Percentiles rank a stretch among this genome's conserved stretches.
Conservation (phyloP, 35 echinoderm and acorn worm species). For the Apostichopus parvimensis region DNA sequence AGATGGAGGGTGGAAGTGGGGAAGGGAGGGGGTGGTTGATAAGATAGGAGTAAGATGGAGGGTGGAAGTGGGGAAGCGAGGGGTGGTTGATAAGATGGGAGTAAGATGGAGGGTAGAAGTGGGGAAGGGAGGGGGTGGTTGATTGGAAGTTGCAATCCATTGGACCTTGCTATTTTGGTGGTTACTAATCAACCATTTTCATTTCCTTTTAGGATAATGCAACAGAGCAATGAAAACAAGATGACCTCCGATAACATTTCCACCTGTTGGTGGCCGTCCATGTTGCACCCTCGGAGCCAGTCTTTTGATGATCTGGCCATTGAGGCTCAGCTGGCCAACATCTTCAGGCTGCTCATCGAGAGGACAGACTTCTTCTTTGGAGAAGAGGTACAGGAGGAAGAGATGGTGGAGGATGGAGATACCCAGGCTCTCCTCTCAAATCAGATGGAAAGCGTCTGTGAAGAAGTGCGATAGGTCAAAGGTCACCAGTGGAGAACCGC, state of each 20-base stretch:
- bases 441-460: background rate
- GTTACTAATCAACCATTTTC: too few relatives aligned
- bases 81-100: background rate
- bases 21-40: background rate
- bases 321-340: slow-evolving; percentile 71
- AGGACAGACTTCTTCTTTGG: slow-evolving; percentile 47
- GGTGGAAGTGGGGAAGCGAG: background rate
- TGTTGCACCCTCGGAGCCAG: slow-evolving; percentile 87
- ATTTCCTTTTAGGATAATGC: slow-evolving; percentile 67
- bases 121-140: too few relatives aligned
- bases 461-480: background rate
- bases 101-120: background rate
- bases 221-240: slow-evolving; percentile 65
- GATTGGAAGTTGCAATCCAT: too few relatives aligned
- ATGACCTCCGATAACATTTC: slow-evolving; percentile 93
- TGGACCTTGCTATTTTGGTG: too few relatives aligned
- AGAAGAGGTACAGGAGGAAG: slow-evolving; percentile 15
- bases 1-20: background rate
- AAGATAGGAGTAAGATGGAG: background rate
- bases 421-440: slow-evolving; percentile 17
- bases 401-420: slow-evolving; percentile 1
- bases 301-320: slow-evolving; percentile 89
- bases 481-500: background rate
- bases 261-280: slow-evolving; percentile 95
- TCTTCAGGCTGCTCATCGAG: slow-evolving; percentile 69